Evolutionary conservation across 2,113 vertebrate species (phyloP).

Genomic region (Peromyscus maniculatus): DNA sequence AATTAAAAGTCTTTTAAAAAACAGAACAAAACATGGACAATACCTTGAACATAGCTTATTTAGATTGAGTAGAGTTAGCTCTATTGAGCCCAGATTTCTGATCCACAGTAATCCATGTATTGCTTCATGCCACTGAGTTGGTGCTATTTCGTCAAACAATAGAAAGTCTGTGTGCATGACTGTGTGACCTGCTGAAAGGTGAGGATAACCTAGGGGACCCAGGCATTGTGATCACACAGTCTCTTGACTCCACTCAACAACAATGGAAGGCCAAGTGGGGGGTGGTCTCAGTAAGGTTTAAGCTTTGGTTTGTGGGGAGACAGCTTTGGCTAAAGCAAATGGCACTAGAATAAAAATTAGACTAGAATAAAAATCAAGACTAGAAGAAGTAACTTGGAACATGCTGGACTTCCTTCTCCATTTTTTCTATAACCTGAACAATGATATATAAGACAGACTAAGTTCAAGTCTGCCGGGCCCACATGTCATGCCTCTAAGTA

Average conservation of each 20-base stretch:
- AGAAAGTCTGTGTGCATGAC: not conserved
- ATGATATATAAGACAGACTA: not conserved
- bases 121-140: constrained; percentile 17
- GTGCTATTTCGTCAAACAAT: not conserved
- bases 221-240: not conserved
- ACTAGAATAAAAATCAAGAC: not conserved
- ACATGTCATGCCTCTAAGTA: not conserved
- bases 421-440: constrained; percentile 43
- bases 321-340: constrained; percentile 1
- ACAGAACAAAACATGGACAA: not conserved
- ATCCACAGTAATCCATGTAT: not conserved
- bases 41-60: not conserved
- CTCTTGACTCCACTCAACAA: not conserved
- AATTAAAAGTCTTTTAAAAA: not conserved
- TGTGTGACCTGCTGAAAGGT: not conserved
- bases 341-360: not conserved
- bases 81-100: not conserved
- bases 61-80: not conserved
- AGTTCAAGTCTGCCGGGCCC: not conserved
- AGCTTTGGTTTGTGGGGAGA: not conserved
- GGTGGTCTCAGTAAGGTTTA: not conserved
- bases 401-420: not conserved
- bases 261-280: not conserved
- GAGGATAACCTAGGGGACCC: not conserved
- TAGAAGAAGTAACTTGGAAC: not conserved